Evolutionary conservation across 2,888 invertebrate genomes (phyloP), one percentile per base, ranked within the genome.

Genomic region (Mesochorus sp.): DNA sequence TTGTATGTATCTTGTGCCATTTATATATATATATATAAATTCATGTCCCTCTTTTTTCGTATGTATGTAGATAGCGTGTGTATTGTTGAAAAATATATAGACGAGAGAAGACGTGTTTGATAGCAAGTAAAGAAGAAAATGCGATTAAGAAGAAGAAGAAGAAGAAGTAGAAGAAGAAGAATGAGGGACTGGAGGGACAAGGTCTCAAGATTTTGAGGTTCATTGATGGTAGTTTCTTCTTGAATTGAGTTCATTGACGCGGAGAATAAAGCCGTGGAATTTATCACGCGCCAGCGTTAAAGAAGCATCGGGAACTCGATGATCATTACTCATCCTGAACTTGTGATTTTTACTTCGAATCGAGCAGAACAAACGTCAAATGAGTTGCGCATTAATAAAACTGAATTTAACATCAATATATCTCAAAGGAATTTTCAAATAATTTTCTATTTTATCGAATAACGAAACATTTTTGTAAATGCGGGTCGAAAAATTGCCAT

Each of bases 1-100:
- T 88, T 88, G 86, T 88, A n/a, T n/a, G 85, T 86, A 85, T 84
- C 85, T 84, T 84, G 75, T 80, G 80, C 47, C 42, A 80, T 42
- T 24, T 71, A 44, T 44, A 44, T 44, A 44, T 42, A 42, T 42
- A 14, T 37, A 37, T 5, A 37, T 39, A 10, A 4, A 31, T n/a
- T n/a, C n/a, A n/a, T n/a, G n/a, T n/a, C n/a, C n/a, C n/a, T n/a
- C n/a, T n/a, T n/a, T n/a, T n/a, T n/a, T n/a, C 31, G 6, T 31
- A 31, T 31, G 6, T 72, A 67, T 73, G 31, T 19, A 72, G 37
- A 68, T 37, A 49, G 62, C 42, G 57, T 59, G 19, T 47, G 57
- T 73, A 31, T 62, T 47, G 21, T 34, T 19, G 34, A 19, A 55
- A n/a, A 61, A 24, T 34, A 67, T 68, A 70, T 64, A 75, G 53